phyloP scores from a whole-genome alignment of 2,888 invertebrate species.

The Drosophila monieri region DNA sequence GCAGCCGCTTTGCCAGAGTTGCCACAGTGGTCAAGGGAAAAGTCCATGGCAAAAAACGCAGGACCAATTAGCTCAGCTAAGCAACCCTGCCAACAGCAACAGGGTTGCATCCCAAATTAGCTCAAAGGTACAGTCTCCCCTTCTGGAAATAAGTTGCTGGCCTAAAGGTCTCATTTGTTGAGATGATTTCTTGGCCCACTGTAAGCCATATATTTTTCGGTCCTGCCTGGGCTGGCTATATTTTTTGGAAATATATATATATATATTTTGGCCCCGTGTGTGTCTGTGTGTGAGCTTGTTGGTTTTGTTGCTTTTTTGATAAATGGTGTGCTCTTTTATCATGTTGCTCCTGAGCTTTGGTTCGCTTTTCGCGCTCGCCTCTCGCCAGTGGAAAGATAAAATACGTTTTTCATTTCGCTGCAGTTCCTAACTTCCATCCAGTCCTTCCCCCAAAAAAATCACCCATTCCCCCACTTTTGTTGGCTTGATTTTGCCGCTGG shows the following conservation, averaged over 20 bases:
- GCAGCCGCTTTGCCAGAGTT: conserved; percentile 58
- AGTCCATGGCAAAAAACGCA: conserved; percentile 5
- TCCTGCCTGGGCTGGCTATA: conserved; percentile 23
- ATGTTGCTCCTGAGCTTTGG: conserved; percentile 75
- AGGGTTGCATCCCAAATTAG: conserved; percentile 37
- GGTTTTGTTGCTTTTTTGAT: conserved; percentile 72
- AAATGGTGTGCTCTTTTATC: conserved; percentile 78
- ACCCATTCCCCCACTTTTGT: conserved; percentile 35
- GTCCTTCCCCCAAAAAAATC: conserved; percentile 4
- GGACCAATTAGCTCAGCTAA: conserved; percentile 50
- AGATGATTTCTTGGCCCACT: conserved; percentile 39
- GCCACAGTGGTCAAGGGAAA: conserved; percentile 57
- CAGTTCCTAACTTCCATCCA: conserved; percentile 48
- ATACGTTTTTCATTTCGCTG: conserved; percentile 78
- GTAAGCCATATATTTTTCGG: conserved; percentile 68
- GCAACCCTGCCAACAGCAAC: conserved; percentile 1
- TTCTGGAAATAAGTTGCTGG: conserved; percentile 8
- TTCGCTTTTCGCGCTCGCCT: conserved; percentile 59
- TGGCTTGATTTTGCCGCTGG: conserved; percentile 45
- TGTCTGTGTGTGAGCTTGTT: conserved; percentile 37
- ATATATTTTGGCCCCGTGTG: conserved; percentile 4
- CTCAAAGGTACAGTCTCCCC: conserved; percentile 50
- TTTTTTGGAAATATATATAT: conserved; percentile 29
- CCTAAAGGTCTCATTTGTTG: conserved; percentile 24
- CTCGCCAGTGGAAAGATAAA: conserved; percentile 72